Base-by-base conservation (phyloP, 1,140 invertebrate genomes). In the Drosophila ogumai region DNA sequence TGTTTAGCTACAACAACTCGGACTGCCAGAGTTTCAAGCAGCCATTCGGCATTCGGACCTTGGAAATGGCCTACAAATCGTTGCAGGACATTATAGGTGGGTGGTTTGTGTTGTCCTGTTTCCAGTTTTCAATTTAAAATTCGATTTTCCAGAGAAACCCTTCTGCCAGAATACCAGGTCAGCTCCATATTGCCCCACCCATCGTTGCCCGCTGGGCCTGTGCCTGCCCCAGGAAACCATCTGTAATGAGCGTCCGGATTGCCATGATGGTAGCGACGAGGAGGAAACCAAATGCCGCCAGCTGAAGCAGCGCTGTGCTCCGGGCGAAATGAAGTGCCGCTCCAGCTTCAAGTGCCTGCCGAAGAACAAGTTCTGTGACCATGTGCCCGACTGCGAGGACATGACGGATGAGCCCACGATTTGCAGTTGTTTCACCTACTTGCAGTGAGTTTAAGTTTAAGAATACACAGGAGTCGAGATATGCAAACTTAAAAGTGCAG, bases 221-320 rank as follows among this genome's bases (percentile, higher is more conserved):
- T 98, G 97, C 91, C 81, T 98, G 25, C 77, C 94, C 1, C 92
- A 93, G 43, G 60, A 93, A 7, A 93, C 94, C 55, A 92, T 96
- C 31, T 98, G 97, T 84, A 94, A 98, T 87, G 95, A 95, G 0
- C 92, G 95, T 46, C 82, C 81, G 1, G 94, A 98, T 75, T 98
- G 97, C 92, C 93, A 95, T 82, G 94, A 95, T 77, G 94, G 93
- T 17, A 93, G 91, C 12, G 96, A 97, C 80, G 96, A 97, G 91
- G 87, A 93, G 7, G 54, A 77, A 25, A 69, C 92, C 55, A 84
- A 94, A 6, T 96, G 96, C 79, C 28, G 76, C 8, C 28, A 73
- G 50, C 60, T 75, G 0, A 74, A 72, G 13, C 56, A 77, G 34
- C 75, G 36, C 15, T 92, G 91, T 58, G 72, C 47, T 2, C 90